Evolutionary conservation across 2,113 vertebrate species (phyloP).

Genomic region (Toxotes jaculatrix): DNA sequence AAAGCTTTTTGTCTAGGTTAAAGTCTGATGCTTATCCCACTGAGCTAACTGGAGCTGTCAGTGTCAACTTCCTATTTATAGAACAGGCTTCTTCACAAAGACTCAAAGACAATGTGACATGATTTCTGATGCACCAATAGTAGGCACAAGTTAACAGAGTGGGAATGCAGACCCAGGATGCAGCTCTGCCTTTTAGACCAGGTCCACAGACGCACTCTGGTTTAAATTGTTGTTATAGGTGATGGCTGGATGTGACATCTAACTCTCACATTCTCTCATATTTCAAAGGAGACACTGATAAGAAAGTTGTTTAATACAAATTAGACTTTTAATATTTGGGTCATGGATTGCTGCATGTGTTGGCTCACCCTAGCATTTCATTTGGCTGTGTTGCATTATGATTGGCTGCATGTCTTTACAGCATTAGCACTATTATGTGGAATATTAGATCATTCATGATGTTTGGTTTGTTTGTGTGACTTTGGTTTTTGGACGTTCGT

Average conservation of each 20-base stretch:
- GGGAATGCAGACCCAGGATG: conserved; percentile 10
- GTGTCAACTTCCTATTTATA: conserved; percentile 79
- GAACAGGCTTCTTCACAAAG: conserved; percentile 67
- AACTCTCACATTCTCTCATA: no score
- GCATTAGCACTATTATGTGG: background rate
- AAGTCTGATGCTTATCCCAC: conserved; percentile 72
- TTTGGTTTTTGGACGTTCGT: no score
- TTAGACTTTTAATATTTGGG: background rate
- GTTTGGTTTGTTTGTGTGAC: no score
- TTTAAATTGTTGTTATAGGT: no score
- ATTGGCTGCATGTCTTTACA: conserved; percentile 61
- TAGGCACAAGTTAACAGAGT: conserved; percentile 37
- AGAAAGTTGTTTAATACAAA: no score
- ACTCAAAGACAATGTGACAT: conserved; percentile 70
- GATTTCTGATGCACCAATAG: conserved; percentile 66
- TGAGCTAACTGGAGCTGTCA: conserved; percentile 79
- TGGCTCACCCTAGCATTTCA: conserved; percentile 40
- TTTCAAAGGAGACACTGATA: no score
- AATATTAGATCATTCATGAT: conserved; percentile 18
- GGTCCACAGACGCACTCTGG: no score
- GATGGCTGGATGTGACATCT: no score
- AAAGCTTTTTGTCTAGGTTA: conserved; percentile 72
- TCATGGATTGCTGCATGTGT: conserved; percentile 68
- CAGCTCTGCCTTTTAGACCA: background rate
- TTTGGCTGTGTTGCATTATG: conserved; percentile 10